Conservation (phyloP, 2,797 vertebrate species). For the Typhlichthys subterraneus region DNA sequence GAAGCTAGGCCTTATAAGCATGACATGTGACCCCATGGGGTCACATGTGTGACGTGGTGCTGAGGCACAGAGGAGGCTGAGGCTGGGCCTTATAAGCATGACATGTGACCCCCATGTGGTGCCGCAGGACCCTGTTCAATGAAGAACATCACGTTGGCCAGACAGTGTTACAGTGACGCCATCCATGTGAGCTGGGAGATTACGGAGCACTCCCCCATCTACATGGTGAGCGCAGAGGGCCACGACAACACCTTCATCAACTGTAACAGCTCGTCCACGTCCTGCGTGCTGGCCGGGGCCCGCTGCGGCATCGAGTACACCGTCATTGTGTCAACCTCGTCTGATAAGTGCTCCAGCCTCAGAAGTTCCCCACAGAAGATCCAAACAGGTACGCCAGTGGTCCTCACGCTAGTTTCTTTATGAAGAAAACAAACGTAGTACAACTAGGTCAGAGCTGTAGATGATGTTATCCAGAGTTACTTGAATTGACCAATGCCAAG, state of each 20-base stretch:
- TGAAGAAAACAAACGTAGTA: too few species aligned
- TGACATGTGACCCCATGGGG: too few species aligned
- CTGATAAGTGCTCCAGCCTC: slow-evolving; percentile 77
- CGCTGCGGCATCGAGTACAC: slow-evolving; percentile 73
- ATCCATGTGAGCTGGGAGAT: slow-evolving; percentile 72
- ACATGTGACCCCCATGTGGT: neutral
- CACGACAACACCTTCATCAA: slow-evolving; percentile 55
- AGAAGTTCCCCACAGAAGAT: slow-evolving; percentile 72
- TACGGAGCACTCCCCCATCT: slow-evolving; percentile 43
- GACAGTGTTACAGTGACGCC: slow-evolving; percentile 64
- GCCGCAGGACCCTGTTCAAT: slow-evolving; percentile 75
- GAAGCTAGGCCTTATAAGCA: too few species aligned
- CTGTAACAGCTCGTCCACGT: slow-evolving; percentile 73
- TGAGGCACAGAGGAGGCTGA: too few species aligned
- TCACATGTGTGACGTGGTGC: too few species aligned
- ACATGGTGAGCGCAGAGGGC: slow-evolving; percentile 74
- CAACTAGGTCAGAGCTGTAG: too few species aligned
- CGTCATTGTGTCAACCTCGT: slow-evolving; percentile 73
- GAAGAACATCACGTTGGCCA: slow-evolving; percentile 43
- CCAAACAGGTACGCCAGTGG: slow-evolving; percentile 61
- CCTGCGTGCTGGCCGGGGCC: slow-evolving; percentile 58
- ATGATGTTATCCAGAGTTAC: too few species aligned
- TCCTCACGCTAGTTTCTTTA: neutral
- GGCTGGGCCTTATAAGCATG: too few species aligned
- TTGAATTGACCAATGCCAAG: too few species aligned